Base-by-base conservation (phyloP, 2,113 vertebrate species). In the Arizona elegans region DNA sequence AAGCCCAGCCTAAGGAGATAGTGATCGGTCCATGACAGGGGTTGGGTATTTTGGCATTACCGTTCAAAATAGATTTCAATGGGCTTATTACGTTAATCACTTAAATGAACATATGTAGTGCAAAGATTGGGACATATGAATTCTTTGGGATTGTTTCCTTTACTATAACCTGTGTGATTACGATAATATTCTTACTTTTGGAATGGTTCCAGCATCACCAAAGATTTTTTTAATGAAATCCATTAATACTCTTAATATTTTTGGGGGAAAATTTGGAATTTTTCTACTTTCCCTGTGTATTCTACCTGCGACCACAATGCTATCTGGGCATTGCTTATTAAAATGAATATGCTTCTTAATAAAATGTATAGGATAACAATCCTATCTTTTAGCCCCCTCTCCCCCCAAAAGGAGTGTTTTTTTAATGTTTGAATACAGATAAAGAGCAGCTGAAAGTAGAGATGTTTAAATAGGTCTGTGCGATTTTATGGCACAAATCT, bases 21-120 rank as follows among this genome's bases (percentile, higher is more conserved):
- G 38, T 43, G 38, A 43, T 43, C 38, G 38, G 38, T 43, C 38
- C 38, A 43, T 43, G 38, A 43, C 38, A 43, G 38, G 38, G 38
- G 38, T 43, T 43, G 38, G 38, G 38, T 43, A 43, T 43, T 43
- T 43, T 43, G 38, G 38, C 38, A 43, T 9, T 95, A 95, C 93
- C 92, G 54, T 96, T 96, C 92, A 95, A 93, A 90, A 91, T 95
- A 96, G 94, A 96, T 94, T 93, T 97, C 95, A 92, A 11, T 93
- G 62, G 47, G 26, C 90, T 95, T 94, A 87, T 29, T 92, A 96
- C 94, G 87, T 29, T 92, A 95, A 89, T 92, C 90, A 93, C 19
- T 47, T 59, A 47, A 75, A 86, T 9, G 88, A 93, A 29, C 56
- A 94, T 93, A 94, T 11, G 29, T 89, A 93, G 62, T 90, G 92